These are phyloP conservation scores for Pseudopipra pipra DNA, from an alignment of 2,113 vertebrate species.

Conservation along the genomic window DNA sequence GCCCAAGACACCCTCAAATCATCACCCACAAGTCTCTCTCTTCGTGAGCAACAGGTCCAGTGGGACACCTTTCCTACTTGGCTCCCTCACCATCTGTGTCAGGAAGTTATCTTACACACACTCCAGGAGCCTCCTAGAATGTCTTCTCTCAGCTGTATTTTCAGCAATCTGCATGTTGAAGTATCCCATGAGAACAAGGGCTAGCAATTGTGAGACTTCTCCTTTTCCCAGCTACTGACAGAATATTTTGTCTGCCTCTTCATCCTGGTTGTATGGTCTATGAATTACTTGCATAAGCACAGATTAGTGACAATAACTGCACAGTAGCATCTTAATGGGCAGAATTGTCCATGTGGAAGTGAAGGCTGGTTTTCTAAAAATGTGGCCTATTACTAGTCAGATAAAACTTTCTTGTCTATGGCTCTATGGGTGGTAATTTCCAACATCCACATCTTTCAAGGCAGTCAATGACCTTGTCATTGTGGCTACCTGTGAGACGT, in stretches of 20 bases:
- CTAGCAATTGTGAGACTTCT: neutral
- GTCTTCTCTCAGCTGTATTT: neutral
- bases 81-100: neutral
- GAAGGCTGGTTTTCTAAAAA: neutral
- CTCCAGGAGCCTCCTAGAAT: neutral
- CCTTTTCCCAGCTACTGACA: neutral
- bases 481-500: accelerated
- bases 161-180: neutral
- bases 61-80: neutral
- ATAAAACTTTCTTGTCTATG: neutral
- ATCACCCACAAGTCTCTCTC: neutral
- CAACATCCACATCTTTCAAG: neutral
- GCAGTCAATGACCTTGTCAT: neutral
- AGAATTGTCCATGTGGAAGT: neutral
- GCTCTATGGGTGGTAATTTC: neutral
- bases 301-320: neutral
- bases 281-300: neutral
- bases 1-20: neutral
- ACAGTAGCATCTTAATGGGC: neutral
- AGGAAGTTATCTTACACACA: neutral
- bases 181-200: neutral
- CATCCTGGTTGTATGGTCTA: neutral
- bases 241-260: neutral
- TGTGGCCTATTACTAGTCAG: too few species aligned
- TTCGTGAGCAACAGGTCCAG: neutral